These are phyloP conservation scores for Aleiodes sp. DNA, from an alignment of 1,140 invertebrate genomes.

Conservation along the genomic window DNA sequence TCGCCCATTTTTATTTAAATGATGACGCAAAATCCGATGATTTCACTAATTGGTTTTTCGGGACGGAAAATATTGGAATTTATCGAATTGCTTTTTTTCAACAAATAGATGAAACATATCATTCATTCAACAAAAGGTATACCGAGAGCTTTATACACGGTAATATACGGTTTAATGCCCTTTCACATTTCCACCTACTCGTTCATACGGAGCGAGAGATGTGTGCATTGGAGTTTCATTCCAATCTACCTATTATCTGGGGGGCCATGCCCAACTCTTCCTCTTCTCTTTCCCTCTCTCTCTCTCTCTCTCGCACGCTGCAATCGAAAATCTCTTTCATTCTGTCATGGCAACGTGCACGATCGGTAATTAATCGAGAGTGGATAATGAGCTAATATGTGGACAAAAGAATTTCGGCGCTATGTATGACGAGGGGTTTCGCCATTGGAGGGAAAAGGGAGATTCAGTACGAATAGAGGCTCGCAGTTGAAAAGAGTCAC, in stretches of 20 bases:
- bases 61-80: not conserved
- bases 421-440: not conserved
- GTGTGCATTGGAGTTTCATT: not conserved
- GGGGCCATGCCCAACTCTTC: not conserved
- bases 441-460: not conserved
- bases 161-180: constrained; percentile 14
- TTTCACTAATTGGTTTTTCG: too few species aligned
- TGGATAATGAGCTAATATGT: constrained; percentile 26
- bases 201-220: not conserved
- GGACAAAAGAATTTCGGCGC: constrained; percentile 13
- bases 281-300: not conserved
- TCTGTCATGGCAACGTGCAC: constrained; percentile 2
- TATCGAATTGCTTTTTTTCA: too few species aligned
- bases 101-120: too few species aligned
- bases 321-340: constrained; percentile 9
- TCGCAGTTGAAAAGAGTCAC: too few species aligned
- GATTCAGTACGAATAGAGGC: too few species aligned
- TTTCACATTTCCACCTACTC: not conserved
- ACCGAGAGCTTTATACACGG: not conserved
- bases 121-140: not conserved
- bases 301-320: not conserved
- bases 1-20: not conserved
- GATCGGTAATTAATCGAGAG: constrained; percentile 19
- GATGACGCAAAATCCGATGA: too few species aligned
- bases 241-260: constrained; percentile 2